These are phyloP conservation scores for Ginglymostoma cirratum DNA, from an alignment of 2,113 vertebrate genomes.

Conservation along the genomic window DNA sequence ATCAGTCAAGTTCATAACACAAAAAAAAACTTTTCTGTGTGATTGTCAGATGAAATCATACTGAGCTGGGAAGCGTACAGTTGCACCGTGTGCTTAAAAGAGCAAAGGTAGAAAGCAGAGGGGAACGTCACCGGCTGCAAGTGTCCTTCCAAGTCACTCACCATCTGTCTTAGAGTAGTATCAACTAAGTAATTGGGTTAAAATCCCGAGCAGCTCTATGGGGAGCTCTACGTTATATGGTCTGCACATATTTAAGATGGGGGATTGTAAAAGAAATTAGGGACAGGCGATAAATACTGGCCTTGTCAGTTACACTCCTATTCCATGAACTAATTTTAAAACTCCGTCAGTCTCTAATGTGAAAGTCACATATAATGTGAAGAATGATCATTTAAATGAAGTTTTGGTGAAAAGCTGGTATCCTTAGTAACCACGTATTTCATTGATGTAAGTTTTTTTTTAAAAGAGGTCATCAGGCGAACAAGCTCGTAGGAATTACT, in stretches of 20 bases:
- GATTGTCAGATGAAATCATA: not conserved
- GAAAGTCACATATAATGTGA: not conserved
- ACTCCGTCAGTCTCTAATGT: not conserved
- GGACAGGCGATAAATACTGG: too few species aligned
- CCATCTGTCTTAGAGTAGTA: too few species aligned
- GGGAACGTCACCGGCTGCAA: too few species aligned
- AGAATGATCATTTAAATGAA: not conserved
- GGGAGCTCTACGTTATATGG: too few species aligned
- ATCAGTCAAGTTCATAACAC: not conserved
- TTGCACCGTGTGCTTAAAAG: not conserved
- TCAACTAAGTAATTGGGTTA: too few species aligned
- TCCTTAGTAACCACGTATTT: not conserved
- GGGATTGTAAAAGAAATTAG: too few species aligned
- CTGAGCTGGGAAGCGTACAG: not conserved
- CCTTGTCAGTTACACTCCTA: too few species aligned
- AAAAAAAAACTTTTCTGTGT: not conserved
- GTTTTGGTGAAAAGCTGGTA: not conserved
- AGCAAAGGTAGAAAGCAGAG: too few species aligned
- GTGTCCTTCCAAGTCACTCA: too few species aligned
- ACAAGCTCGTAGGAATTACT: not conserved
- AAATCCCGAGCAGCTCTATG: too few species aligned
- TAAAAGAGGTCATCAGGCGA: not conserved
- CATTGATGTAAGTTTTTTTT: not conserved
- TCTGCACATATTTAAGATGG: too few species aligned
- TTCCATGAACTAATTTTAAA: too few species aligned